A percentile compares a stretch with the other conserved stretches of the same genome.
Evolutionary conservation across 1,140 invertebrate species (phyloP).

Genomic region (Gryon sp.): DNA sequence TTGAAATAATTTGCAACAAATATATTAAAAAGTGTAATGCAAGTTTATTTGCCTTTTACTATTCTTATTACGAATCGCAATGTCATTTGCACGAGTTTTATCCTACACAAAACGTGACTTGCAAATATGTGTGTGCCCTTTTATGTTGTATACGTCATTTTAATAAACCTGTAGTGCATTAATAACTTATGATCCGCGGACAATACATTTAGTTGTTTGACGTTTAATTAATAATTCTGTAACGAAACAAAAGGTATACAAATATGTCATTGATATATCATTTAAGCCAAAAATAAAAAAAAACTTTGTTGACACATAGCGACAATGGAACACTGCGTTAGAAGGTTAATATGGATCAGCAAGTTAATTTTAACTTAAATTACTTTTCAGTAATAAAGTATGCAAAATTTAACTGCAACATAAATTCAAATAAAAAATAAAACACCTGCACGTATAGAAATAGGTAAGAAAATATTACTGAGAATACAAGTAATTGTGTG

Average conservation of each 20-base stretch:
- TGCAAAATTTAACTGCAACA: too few relatives aligned
- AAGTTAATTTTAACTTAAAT: neutral
- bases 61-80: conserved; percentile 3
- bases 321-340: conserved; percentile 30
- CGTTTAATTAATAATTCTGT: conserved; percentile 17
- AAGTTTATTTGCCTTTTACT: neutral
- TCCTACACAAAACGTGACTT: neutral
- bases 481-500: too few relatives aligned
- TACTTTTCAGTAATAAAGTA: too few relatives aligned
- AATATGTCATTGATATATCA: conserved; percentile 12
- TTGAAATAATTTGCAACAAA: conserved; percentile 25
- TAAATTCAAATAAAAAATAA: too few relatives aligned
- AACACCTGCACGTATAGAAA: too few relatives aligned
- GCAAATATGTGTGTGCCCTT: neutral
- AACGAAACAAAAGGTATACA: conserved; percentile 2
- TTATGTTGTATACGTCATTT: conserved; percentile 1
- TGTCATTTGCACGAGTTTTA: too few relatives aligned
- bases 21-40: conserved; percentile 4
- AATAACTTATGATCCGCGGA: conserved; percentile 9
- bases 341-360: conserved; percentile 11
- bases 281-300: too few relatives aligned
- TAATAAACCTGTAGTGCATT: conserved; percentile 6
- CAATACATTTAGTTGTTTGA: conserved; percentile 18
- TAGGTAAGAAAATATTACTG: too few relatives aligned
- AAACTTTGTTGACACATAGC: conserved; percentile 15